phyloP scores from a whole-genome alignment of 1,140 invertebrate genomes.

The Holotrichia oblita region DNA sequence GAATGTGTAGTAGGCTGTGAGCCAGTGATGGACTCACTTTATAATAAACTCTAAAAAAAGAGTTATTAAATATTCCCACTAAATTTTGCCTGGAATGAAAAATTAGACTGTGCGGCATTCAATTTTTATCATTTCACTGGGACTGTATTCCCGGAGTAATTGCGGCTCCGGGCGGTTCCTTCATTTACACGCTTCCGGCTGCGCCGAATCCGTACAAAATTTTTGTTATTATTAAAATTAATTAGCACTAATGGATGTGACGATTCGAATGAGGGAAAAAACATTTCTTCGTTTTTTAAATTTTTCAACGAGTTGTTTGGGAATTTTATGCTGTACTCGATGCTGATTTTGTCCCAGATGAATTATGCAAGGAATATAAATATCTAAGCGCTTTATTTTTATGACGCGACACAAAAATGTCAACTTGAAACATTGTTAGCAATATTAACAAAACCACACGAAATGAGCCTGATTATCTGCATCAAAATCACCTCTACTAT shows the following conservation, averaged over 20 bases:
- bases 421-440: no score
- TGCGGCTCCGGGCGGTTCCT: background rate
- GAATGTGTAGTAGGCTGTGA: background rate
- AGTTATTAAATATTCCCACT: slow-evolving; percentile 3
- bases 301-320: no score
- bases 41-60: background rate
- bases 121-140: background rate
- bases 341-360: no score
- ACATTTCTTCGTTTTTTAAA: no score
- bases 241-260: background rate
- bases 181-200: background rate
- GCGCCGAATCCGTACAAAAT: background rate
- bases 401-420: no score
- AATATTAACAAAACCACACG: no score
- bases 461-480: no score
- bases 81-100: slow-evolving; percentile 1
- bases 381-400: no score
- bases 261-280: no score
- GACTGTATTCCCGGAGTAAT: background rate
- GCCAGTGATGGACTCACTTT: background rate
- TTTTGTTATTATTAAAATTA: background rate
- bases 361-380: no score
- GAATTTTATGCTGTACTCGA: no score
- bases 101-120: background rate
- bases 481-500: no score